Evolutionary conservation across 1,140 invertebrate genomes (phyloP), one percentile per base, ranked within the genome.

Genomic region (Drosophila equinoxialis): DNA sequence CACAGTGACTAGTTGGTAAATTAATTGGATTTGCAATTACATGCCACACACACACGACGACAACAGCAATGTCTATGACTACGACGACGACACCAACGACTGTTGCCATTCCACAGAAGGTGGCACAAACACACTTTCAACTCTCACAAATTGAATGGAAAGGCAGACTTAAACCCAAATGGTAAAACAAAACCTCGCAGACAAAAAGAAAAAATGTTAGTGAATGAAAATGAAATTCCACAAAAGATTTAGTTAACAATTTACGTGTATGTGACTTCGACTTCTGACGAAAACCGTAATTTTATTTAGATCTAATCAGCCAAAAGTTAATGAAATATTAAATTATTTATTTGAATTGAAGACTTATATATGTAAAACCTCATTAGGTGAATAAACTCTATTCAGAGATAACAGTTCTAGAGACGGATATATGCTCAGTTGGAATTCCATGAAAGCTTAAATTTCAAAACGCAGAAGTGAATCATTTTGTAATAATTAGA

Each of bases 11-110:
- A 87, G 85, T 84, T 84, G 63, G 84, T 87, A 78, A 89, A 87
- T 89, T 89, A 87, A 87, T 87, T 87, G 85, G 84, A 87, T 87
- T 87, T 89, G 84, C 84, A 87, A 84, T 89, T 87, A 89, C 79
- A 87, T 77, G 77, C 69, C 79, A 71, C 54, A 68, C 71, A 68
- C 20, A 54, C 30, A 59, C 30, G 17, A 39, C 79, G 68, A 60
- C 65, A 60, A 57, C 54, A 3, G 1, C 10, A 11, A 37, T 6
- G 30, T 30, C 30, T 30, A 30, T 6, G 30, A 30, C 30, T 30
- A 30, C 33, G 26, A 37, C 45, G 11, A 30, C 54, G 13, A 17
- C 51, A 26, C 8, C 48, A 3, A 35, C 55, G 11, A 37, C 37
- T 26, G 11, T n/a, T 61, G 39, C 59, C 42, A 20, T 61, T 13